phyloP scores from a whole-genome alignment of 2,113 vertebrate species.

The Centropus unirufus region DNA sequence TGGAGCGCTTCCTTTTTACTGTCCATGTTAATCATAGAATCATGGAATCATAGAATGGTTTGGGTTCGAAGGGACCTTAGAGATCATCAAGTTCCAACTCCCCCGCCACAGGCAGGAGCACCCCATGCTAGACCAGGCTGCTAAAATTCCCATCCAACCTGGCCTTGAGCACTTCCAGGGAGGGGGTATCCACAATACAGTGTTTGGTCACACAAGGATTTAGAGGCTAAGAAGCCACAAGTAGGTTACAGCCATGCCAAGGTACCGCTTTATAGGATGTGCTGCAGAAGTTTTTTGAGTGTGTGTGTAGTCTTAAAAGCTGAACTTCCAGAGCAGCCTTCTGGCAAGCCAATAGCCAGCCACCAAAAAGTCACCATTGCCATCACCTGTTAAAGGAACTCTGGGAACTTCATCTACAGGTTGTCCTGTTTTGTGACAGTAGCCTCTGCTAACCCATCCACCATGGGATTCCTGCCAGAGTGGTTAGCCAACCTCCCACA shows the following conservation, averaged over 20 bases:
- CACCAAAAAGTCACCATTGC: not conserved
- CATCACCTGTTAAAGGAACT: not conserved
- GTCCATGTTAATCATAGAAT: not conserved
- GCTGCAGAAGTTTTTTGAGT: not conserved
- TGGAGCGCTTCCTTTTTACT: not conserved
- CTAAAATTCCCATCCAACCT: too few species aligned
- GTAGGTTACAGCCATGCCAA: not conserved
- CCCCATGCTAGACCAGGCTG: too few species aligned
- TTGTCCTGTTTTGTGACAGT: not conserved
- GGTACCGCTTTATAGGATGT: not conserved
- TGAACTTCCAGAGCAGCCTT: not conserved
- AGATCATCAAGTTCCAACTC: too few species aligned
- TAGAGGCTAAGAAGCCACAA: not conserved
- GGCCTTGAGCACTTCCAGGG: too few species aligned
- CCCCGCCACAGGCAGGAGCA: too few species aligned
- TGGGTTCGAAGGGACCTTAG: too few species aligned
- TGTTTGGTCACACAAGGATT: not conserved
- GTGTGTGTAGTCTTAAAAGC: not conserved
- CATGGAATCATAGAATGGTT: too few species aligned
- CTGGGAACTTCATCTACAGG: fast-evolving
- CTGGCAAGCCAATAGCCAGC: not conserved
- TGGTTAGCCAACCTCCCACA: not conserved
- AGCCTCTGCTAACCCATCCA: not conserved
- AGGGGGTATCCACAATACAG: too few species aligned
- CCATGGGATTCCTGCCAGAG: not conserved